phyloP scores from a whole-genome alignment of 2,113 vertebrate species.

The Cephalopholis sonnerati region DNA sequence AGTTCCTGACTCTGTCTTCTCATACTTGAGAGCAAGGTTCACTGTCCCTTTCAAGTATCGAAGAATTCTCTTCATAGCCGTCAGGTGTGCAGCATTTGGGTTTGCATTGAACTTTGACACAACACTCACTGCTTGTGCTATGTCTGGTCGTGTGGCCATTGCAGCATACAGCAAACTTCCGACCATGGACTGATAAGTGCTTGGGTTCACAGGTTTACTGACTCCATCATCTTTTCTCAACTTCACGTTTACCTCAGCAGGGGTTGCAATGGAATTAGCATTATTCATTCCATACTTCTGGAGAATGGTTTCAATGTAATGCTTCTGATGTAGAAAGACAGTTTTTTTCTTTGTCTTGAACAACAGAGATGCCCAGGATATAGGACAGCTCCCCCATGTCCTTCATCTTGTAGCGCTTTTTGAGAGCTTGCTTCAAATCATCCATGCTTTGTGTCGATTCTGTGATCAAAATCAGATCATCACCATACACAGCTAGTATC shows the following conservation, averaged over 20 bases:
- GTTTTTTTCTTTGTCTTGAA: constrained; percentile 28
- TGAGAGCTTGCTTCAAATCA: background rate
- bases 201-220: constrained; percentile 11
- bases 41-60: constrained; percentile 26
- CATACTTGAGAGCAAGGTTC: constrained; percentile 15
- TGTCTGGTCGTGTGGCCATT: constrained; percentile 9
- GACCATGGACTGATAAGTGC: constrained; percentile 21
- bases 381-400: constrained; percentile 31
- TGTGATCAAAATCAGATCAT: constrained; percentile 46
- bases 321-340: constrained; percentile 22
- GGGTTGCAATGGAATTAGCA: constrained; percentile 4
- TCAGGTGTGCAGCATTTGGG: background rate
- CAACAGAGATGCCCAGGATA: constrained; percentile 27
- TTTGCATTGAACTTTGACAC: constrained; percentile 33
- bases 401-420: constrained; percentile 36
- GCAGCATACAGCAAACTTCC: constrained; percentile 25
- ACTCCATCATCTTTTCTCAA: constrained; percentile 13
- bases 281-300: constrained; percentile 23
- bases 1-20: background rate
- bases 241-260: constrained; percentile 15
- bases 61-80: constrained; percentile 28
- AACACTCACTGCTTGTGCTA: constrained; percentile 18
- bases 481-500: constrained; percentile 11
- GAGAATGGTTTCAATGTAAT: constrained; percentile 18
- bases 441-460: constrained; percentile 15